Conservation (phyloP, 2,888 invertebrate genomes). For the Volucella bombylans region DNA sequence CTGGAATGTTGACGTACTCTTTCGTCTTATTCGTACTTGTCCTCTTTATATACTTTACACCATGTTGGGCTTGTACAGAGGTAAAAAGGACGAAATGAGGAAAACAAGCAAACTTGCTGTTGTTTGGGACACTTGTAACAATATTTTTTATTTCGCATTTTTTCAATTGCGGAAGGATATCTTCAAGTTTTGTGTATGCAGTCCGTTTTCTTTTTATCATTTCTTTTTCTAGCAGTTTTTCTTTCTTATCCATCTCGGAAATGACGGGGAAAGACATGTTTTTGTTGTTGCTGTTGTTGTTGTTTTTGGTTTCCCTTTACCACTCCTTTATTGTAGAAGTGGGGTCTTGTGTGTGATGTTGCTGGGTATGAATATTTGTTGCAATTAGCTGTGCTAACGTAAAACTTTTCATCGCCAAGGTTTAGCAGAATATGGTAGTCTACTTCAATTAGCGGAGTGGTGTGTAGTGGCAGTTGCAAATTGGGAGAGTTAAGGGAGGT, state of each 20-base stretch:
- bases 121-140: conserved; percentile 44
- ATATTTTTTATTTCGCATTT: conserved; percentile 14
- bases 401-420: conserved; percentile 63
- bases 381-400: conserved; percentile 71
- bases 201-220: conserved; percentile 38
- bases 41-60: conserved; percentile 6
- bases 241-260: conserved; percentile 46
- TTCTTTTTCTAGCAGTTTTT: conserved; percentile 18
- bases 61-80: neutral
- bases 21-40: conserved; percentile 18
- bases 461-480: conserved; percentile 4
- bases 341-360: conserved; percentile 20
- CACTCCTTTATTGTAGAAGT: conserved; percentile 1
- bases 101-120: conserved; percentile 53
- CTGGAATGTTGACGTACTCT: conserved; percentile 49
- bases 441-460: conserved; percentile 4
- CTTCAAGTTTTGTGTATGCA: conserved; percentile 66
- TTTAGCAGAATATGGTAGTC: conserved; percentile 41
- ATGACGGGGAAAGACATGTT: conserved; percentile 67
- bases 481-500: neutral
- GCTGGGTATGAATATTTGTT: conserved; percentile 60
- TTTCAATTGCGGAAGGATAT: conserved; percentile 72
- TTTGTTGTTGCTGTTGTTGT: conserved; percentile 5
- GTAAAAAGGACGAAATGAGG: neutral
- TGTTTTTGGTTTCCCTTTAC: conserved; percentile 5